Percentiles rank a stretch among this genome's conserved stretches.
phyloP scores from a whole-genome alignment of 2,113 vertebrate species.

The Okapia johnstoni region DNA sequence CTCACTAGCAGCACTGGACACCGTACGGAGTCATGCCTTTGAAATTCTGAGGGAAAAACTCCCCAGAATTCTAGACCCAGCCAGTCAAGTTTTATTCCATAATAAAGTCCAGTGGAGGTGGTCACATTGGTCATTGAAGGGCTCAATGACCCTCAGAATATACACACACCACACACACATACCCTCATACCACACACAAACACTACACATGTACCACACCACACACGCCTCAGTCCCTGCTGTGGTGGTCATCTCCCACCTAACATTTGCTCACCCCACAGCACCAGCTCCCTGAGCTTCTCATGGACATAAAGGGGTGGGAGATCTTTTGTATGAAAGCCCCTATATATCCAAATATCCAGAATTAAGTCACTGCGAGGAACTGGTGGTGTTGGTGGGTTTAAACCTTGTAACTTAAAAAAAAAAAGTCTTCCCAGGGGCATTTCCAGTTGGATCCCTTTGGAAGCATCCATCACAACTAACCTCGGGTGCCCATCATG shows the following conservation, averaged over 20 bases:
- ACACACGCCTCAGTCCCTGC: neutral
- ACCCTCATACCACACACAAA: neutral
- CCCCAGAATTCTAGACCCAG: neutral
- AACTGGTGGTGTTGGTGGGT: neutral
- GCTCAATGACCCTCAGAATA: neutral
- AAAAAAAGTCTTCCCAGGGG: neutral
- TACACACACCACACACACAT: neutral
- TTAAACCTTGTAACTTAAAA: neutral
- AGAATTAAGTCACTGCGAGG: neutral
- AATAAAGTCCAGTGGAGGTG: neutral
- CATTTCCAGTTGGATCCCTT: neutral
- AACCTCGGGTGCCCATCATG: neutral
- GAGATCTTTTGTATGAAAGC: neutral
- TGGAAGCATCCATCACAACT: neutral
- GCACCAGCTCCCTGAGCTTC: neutral
- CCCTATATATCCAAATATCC: neutral
- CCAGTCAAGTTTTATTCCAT: neutral
- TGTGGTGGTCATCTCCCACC: fast-evolving
- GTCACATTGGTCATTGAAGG: neutral
- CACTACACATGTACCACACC: neutral
- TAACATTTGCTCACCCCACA: neutral
- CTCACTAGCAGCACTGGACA: neutral
- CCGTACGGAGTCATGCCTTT: neutral
- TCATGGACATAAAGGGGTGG: too few species aligned
- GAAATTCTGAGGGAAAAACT: neutral